Evolutionary conservation across 2,113 vertebrate genomes (phyloP).

Genomic region (Shinisaurus crocodilurus): DNA sequence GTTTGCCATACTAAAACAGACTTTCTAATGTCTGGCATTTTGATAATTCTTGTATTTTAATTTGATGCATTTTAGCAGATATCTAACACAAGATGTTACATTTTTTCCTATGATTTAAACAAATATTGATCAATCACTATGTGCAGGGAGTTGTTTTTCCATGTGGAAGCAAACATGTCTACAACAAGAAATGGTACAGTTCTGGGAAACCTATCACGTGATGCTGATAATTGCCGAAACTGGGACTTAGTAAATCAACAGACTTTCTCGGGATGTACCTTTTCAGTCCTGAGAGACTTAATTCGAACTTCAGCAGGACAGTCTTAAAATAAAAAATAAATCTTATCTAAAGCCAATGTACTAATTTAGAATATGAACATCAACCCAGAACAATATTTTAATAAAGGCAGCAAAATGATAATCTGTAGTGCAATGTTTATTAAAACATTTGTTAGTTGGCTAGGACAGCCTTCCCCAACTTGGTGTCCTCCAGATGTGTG

Average conservation of each 20-base stretch:
- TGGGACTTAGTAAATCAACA: background rate
- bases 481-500: too few species aligned
- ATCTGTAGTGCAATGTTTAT: background rate
- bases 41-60: background rate
- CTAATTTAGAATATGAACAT: background rate
- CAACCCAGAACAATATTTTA: background rate
- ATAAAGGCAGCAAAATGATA: background rate
- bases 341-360: background rate
- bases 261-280: background rate
- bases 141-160: too few species aligned
- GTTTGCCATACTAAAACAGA: background rate
- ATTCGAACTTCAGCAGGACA: background rate
- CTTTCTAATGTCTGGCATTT: background rate
- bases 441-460: background rate
- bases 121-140: background rate
- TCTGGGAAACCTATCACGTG: background rate
- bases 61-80: background rate
- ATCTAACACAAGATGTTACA: too few species aligned
- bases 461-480: too few species aligned
- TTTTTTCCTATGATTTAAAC: background rate
- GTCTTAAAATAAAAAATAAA: background rate
- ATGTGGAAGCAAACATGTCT: background rate
- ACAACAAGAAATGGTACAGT: background rate
- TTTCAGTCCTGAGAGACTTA: background rate
- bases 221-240: background rate